Evolutionary conservation across 2,113 vertebrate genomes (phyloP).

Genomic region (Tyrannus savana): DNA sequence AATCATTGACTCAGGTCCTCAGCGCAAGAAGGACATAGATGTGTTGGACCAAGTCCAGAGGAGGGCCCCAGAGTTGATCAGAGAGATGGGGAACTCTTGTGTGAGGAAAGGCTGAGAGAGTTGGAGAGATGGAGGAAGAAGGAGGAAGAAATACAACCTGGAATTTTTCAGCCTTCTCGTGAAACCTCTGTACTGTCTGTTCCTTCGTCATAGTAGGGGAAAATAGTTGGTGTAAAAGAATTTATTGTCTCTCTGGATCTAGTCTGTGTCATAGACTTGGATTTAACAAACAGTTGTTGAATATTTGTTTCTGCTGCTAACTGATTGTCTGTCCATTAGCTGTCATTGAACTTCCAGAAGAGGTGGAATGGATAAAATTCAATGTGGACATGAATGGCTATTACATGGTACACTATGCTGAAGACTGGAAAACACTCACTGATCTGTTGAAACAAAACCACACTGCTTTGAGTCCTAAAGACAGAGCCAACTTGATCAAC

Average conservation of each 20-base stretch:
- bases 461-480: constrained; percentile 79
- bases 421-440: constrained; percentile 79
- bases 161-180: not conserved
- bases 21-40: not conserved
- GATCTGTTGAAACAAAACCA: constrained; percentile 76
- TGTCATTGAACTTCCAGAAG: constrained; percentile 78
- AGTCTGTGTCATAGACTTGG: not conserved
- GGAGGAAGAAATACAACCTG: not conserved
- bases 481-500: constrained; percentile 90
- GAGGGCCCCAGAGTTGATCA: not conserved
- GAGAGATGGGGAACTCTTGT: not conserved
- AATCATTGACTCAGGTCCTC: not conserved
- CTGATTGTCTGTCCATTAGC: constrained; percentile 63
- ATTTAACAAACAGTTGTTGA: not conserved
- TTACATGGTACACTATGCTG: constrained; percentile 89
- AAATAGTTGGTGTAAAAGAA: not conserved
- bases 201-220: not conserved
- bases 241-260: not conserved
- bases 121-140: not conserved
- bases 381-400: constrained; percentile 89
- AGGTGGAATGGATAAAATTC: constrained; percentile 90
- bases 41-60: not conserved
- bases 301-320: not conserved
- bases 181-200: not conserved
- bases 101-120: not conserved